Base-by-base conservation (phyloP, 2,888 invertebrate genomes). In the Nemurella pictetii region DNA sequence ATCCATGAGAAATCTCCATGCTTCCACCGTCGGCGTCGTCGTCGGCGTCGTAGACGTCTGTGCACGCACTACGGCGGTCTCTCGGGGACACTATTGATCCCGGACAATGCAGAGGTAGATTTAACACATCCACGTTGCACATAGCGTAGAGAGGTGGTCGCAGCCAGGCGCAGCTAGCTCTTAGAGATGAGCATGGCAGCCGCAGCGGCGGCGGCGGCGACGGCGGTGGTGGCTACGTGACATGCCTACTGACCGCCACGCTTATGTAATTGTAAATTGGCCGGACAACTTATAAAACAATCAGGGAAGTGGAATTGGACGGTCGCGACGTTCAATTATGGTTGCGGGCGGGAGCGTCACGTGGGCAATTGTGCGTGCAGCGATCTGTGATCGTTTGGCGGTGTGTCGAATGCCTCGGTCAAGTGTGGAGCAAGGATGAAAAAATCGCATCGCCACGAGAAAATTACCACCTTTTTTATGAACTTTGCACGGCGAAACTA, bases 241-340 rank as follows among this genome's bases (percentile, higher is more conserved):
- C 78, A 0, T 2, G 78, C 30, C 3, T 78, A 75, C 78, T n/a
- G 28, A 30, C 78, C 29, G 29, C 28, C 30, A 78, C 78, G 30
- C 30, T 28, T 78, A 30, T 78, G 30, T 78, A 78, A 78, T 78
- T 78, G 78, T 78, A 78, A 78, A 78, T 78, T 78, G 30, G 78
- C 28, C n/a, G 5, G 78, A 9, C 78, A 78, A 78, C 75, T 75
- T 75, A 75, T 75, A 75, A 28, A 75, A 75, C 75, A 75, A 75
- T 75, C 75, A 27, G 28, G 75, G 75, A 75, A 27, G 75, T 27
- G 25, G 75, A 75, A 28, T 55, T 55, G 55, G 55, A 55, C 20
- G 55, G 55, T 2, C 55, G 55, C 9, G 20, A 55, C 20, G 55
- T 55, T 55, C 55, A 15, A 20, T 55, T 55, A 55, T 55, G 55